Evolutionary conservation across 2,888 invertebrate species (phyloP).

Genomic region (Drosophila picticornis): DNA sequence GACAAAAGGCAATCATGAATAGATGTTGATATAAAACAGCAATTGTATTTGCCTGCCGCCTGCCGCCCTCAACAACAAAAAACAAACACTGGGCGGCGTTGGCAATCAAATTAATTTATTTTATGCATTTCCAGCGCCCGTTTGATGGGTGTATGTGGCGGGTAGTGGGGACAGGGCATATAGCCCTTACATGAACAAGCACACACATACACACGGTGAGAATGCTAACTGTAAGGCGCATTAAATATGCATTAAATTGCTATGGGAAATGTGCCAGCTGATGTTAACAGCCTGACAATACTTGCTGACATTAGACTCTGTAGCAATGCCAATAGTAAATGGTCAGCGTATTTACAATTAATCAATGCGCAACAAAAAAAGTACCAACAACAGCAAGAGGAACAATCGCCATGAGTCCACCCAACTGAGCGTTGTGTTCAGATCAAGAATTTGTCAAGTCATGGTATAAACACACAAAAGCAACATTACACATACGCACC

Average conservation of each 20-base stretch:
- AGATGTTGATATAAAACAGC: constrained; percentile 41
- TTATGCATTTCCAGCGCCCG: constrained; percentile 50
- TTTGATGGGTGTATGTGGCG: background rate
- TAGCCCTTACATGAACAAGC: constrained; percentile 12
- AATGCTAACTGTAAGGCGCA: constrained; percentile 41
- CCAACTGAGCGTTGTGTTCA: background rate
- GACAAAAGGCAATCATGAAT: constrained; percentile 30
- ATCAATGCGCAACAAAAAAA: constrained; percentile 47
- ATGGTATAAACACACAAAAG: constrained; percentile 22
- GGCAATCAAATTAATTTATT: constrained; percentile 67
- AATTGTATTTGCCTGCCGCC: constrained; percentile 42
- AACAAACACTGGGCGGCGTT: constrained; percentile 36
- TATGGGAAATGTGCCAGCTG: constrained; percentile 62
- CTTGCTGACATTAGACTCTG: constrained; percentile 41
- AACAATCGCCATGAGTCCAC: constrained; percentile 45
- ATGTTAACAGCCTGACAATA: constrained; percentile 49
- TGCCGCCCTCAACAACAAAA: constrained; percentile 7
- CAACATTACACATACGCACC: constrained; percentile 50
- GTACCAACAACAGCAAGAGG: background rate
- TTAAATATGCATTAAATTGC: constrained; percentile 73
- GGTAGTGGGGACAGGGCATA: background rate
- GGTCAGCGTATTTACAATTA: constrained; percentile 44
- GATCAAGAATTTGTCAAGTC: constrained; percentile 54
- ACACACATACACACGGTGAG: constrained; percentile 6
- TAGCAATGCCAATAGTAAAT: constrained; percentile 26